Conservation (phyloP, 1,140 invertebrate genomes). For the Pinna nobilis region DNA sequence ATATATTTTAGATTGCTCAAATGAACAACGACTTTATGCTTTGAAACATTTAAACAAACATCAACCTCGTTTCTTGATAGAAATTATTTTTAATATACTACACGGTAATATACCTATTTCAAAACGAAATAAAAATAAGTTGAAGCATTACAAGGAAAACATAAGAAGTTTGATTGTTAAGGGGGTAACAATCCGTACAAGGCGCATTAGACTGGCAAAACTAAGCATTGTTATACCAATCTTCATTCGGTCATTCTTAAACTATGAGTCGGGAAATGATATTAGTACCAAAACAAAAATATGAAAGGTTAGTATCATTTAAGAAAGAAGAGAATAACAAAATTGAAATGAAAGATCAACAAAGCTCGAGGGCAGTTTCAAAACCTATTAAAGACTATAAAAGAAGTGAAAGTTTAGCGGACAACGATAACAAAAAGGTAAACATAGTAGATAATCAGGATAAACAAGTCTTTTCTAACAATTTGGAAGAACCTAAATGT, state of each 20-base stretch:
- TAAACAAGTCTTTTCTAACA: background rate
- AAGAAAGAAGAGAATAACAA: background rate
- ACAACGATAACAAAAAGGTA: background rate
- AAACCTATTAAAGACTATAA: background rate
- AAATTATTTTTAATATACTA: slow-evolving; percentile 30
- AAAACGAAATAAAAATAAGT: slow-evolving; percentile 15
- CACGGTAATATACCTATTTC: background rate
- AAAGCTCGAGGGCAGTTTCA: background rate
- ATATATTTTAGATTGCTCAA: background rate
- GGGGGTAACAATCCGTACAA: background rate
- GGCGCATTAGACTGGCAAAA: background rate
- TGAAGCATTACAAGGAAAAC: slow-evolving; percentile 13
- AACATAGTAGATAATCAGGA: background rate
- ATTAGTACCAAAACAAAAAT: background rate
- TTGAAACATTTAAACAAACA: background rate
- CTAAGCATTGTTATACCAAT: background rate
- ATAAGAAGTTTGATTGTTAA: slow-evolving; percentile 1
- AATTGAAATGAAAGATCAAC: background rate
- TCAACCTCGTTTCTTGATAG: slow-evolving; percentile 11
- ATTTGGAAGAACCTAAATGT: background rate
- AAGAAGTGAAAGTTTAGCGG: background rate
- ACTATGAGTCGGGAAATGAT: background rate
- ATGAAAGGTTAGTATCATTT: background rate
- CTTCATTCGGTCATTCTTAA: background rate
- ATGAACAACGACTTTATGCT: background rate